Percentiles rank a stretch among this genome's conserved stretches.
Conservation (phyloP, 2,113 vertebrate genomes). For the Calonectris borealis region DNA sequence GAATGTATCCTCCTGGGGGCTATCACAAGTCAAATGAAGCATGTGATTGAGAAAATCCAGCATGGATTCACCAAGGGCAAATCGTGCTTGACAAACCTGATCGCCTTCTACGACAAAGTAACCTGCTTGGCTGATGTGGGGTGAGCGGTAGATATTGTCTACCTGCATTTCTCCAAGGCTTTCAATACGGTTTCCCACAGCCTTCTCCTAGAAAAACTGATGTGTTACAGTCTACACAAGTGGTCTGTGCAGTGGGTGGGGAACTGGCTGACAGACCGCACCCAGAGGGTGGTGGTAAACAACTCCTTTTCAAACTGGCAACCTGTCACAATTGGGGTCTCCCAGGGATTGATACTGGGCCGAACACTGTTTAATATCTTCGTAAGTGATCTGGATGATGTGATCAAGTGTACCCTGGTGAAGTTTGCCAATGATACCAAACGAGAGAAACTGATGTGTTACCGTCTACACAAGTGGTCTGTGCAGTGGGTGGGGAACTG, state of each 20-base stretch:
- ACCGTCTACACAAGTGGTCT: too few relatives aligned
- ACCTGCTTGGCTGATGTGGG: not conserved
- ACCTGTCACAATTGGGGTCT: not conserved
- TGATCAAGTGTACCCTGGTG: not conserved
- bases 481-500: not conserved
- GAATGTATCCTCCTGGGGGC: not conserved
- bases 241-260: too few relatives aligned
- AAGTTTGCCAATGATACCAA: too few relatives aligned
- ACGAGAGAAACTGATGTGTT: too few relatives aligned
- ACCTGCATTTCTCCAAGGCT: not conserved
- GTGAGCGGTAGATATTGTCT: not conserved
- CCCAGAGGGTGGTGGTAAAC: not conserved
- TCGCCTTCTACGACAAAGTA: not conserved
- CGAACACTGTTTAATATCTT: not conserved
- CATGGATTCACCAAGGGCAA: not conserved
- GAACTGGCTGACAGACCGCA: too few relatives aligned
- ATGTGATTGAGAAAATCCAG: not conserved
- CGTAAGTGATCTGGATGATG: not conserved
- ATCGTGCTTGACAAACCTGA: fast-evolving
- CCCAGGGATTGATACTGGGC: not conserved
- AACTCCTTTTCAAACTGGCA: not conserved
- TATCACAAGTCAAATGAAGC: not conserved
- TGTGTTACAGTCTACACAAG: too few relatives aligned
- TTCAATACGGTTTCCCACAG: not conserved
- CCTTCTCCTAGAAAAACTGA: too few relatives aligned